These are phyloP conservation scores for Nebria brevicollis DNA, from an alignment of 2,888 invertebrate species.

Conservation along the genomic window DNA sequence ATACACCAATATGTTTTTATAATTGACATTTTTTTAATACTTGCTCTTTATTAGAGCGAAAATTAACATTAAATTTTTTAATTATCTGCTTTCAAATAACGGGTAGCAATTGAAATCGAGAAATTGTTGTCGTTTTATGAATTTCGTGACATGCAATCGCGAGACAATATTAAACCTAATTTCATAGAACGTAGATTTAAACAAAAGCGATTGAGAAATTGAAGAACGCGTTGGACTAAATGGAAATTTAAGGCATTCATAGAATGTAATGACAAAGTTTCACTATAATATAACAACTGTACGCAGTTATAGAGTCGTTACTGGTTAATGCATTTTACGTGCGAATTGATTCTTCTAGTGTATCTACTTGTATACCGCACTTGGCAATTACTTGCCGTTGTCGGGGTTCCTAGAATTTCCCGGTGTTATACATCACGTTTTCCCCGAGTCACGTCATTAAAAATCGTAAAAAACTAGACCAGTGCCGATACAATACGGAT, in stretches of 20 bases:
- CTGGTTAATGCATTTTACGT: not conserved
- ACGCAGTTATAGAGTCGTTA: not conserved
- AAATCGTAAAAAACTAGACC: not conserved
- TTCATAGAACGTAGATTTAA: not conserved
- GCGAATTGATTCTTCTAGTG: not conserved
- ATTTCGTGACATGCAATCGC: not conserved
- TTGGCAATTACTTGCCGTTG: not conserved
- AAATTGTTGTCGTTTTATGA: not conserved
- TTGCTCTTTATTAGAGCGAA: not conserved
- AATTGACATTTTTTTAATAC: not conserved
- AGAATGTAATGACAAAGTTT: not conserved
- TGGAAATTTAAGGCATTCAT: no score
- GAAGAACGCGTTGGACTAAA: no score
- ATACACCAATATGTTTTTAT: not conserved
- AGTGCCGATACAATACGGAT: not conserved
- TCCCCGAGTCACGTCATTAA: not conserved
- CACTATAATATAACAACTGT: not conserved
- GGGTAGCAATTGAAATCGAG: not conserved
- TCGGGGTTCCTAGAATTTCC: not conserved
- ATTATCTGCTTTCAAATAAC: not conserved
- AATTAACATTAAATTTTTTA: not conserved
- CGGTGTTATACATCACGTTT: not conserved
- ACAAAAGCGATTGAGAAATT: no score
- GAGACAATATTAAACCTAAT: not conserved
- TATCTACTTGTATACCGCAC: not conserved